Evolutionary conservation across 2,113 vertebrate genomes (phyloP), one percentile per base, ranked within the genome.

Genomic region (Eretmochelys imbricata): DNA sequence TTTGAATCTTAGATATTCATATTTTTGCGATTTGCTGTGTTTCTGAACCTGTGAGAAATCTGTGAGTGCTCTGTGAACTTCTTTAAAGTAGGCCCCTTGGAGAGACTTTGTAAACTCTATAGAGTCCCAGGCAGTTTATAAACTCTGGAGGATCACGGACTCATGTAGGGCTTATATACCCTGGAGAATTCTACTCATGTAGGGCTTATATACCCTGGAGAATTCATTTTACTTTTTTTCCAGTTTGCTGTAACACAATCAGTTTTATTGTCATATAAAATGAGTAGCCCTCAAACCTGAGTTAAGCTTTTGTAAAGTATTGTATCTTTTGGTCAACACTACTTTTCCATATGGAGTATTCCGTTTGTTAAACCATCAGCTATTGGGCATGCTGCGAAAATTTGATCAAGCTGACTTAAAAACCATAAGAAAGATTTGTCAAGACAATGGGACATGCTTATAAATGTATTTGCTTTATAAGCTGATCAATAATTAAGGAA

Each of bases 21-120:
- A 42, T 86, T 95, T 88, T 69, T 20, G 35, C 8, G 35, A 86
- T 76, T 38, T 96, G 57, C 79, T 55, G 0, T 2, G 10, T 57
- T 76, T 94, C 87, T 76, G 53, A 91, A 55, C 22, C 55, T 65
- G 0, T 2, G 25, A 86, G 53, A 94, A 72, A 93, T 92, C 78
- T 87, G 13, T 81, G 89, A 10, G 76, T 89, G 85, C 57, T 51
- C 79, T 35, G 20, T 95, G 79, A 92, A 87, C 97, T 92, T 85
- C 53, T 79, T 31, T 65, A 46, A 75, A 83, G 79, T 1, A 0
- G 7, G 31, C 48, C 75, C 88, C 87, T 87, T 1, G 2, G 89
- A 78, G 93, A 84, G 62, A 38, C 42, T 93, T 88, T 9, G 59
- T 85, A 55, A 94, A 59, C 46, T 81, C 94, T 59, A 75, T 31